These are phyloP conservation scores for Torymus aiolomorphi DNA, from an alignment of 2,888 invertebrate species.

Conservation along the genomic window DNA sequence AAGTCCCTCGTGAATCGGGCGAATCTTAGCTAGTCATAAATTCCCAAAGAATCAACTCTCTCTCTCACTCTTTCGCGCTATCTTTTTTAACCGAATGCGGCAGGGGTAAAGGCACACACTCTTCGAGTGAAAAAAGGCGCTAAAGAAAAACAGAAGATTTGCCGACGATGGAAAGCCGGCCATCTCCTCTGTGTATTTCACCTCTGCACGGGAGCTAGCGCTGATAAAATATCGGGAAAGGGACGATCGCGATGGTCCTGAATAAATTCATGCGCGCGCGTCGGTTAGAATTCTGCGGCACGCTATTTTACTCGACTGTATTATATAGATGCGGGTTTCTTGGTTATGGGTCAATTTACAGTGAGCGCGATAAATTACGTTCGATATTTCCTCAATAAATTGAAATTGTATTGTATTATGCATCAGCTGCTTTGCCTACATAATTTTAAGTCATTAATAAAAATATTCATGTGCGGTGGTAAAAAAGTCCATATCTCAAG, in stretches of 20 bases:
- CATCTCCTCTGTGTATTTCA: constrained; percentile 21
- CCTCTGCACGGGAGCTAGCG: background rate
- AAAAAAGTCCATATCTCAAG: too few relatives aligned
- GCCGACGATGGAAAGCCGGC: background rate
- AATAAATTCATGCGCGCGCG: constrained; percentile 27
- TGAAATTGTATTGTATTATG: too few relatives aligned
- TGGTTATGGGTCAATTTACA: constrained; percentile 17
- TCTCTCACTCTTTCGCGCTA: background rate
- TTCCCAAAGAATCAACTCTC: background rate
- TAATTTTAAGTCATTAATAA: too few relatives aligned
- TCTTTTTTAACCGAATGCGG: too few relatives aligned
- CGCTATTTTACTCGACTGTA: background rate
- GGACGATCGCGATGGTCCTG: constrained; percentile 11
- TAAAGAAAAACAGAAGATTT: background rate
- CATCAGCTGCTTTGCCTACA: too few relatives aligned
- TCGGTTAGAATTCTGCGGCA: background rate
- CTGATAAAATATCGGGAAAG: constrained; percentile 26
- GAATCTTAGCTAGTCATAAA: constrained; percentile 19
- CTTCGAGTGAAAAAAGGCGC: background rate
- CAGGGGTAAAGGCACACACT: background rate
- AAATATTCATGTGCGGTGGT: too few relatives aligned
- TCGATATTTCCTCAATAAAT: background rate
- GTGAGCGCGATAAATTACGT: background rate
- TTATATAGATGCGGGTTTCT: background rate
- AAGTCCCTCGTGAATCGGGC: background rate